These are phyloP conservation scores for Seriola dumerili DNA, from an alignment of 2,113 vertebrate genomes.

Conservation along the genomic window DNA sequence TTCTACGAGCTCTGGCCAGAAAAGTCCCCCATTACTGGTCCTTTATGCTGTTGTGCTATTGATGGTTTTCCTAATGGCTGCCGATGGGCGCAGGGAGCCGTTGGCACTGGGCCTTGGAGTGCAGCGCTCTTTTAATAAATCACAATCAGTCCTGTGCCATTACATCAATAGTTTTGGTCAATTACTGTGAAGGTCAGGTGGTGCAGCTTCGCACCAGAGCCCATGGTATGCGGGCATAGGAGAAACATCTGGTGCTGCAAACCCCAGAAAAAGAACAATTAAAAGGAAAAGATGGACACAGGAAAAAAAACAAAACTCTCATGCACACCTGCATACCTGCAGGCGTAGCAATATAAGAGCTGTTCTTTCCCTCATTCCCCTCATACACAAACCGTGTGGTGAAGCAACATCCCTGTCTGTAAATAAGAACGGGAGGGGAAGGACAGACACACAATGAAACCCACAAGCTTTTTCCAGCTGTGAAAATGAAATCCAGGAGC, in stretches of 20 bases:
- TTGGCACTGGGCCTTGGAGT: slow-evolving; percentile 97
- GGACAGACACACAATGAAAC: slow-evolving; percentile 51
- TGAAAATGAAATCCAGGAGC: slow-evolving; percentile 93
- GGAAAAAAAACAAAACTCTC: not conserved
- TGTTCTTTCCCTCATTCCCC: slow-evolving; percentile 41
- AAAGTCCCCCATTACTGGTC: slow-evolving; percentile 94
- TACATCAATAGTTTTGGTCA: slow-evolving; percentile 99
- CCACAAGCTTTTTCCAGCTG: slow-evolving; percentile 88
- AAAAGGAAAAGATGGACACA: slow-evolving; percentile 27
- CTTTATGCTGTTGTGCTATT: slow-evolving; percentile 96
- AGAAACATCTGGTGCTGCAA: slow-evolving; percentile 95
- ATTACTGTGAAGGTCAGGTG: slow-evolving; percentile 99
- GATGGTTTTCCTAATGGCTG: slow-evolving; percentile 99
- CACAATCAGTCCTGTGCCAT: slow-evolving; percentile 99
- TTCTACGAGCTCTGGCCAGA: slow-evolving; percentile 82
- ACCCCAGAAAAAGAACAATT: slow-evolving; percentile 48
- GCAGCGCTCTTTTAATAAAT: slow-evolving; percentile 98
- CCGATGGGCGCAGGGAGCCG: slow-evolving; percentile 94
- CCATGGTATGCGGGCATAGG: slow-evolving; percentile 90
- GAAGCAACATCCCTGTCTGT: slow-evolving; percentile 33
- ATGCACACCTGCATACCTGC: slow-evolving; percentile 59
- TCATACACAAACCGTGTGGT: slow-evolving; percentile 6
- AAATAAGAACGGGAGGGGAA: slow-evolving; percentile 22
- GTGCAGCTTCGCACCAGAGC: slow-evolving; percentile 88
- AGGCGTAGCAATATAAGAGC: slow-evolving; percentile 28